Base-by-base conservation (phyloP, 1,140 invertebrate genomes). In the Drosophila pruinosa region DNA sequence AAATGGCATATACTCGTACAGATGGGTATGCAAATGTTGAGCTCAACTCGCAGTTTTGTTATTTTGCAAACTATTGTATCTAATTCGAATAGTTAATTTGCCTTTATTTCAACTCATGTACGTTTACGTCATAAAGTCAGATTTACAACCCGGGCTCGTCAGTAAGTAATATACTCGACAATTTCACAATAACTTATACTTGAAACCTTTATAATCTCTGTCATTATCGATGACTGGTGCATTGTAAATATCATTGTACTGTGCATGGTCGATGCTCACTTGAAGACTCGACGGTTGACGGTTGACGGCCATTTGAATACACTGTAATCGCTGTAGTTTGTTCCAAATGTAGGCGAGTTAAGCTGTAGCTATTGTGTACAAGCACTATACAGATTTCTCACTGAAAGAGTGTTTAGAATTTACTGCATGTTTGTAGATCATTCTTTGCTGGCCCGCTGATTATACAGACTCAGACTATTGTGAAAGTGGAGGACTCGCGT, bases 11-110 rank as follows among this genome's bases (percentile, higher is more conserved):
- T 31, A n/a, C n/a, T n/a, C n/a, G n/a, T n/a, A n/a, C 4, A 10
- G 5, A 57, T 19, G 10, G 26, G 10, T 34, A 69, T 53, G 47
- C 56, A 61, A 52, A 68, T 45, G 39, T n/a, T 3, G 39, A 6
- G 28, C 15, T 21, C 8, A 5, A 36, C 12, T 22, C 41, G 38
- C 47, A 24, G 63, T 36, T 52, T 58, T 58, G 45, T 34, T 62
- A 24, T 43, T 68, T 43, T 52, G 26, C 45, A 52, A 58, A 24
- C 0, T 14, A 5, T 61, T 36, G 7, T 21, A 0, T 43, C 6
- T 8, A 48, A 62, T 47, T 53, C n/a, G 15, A 15, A 34, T 22
- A 1, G 48, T 2, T 19, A 19, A 19, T 31, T 10, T 17, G 26
- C 10, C 10, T 43, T 53, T 3, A 2, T 19, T 50, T 50, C 4